Base-by-base conservation (phyloP, 1,140 invertebrate genomes). In the Caenorhabditis brenneri region DNA sequence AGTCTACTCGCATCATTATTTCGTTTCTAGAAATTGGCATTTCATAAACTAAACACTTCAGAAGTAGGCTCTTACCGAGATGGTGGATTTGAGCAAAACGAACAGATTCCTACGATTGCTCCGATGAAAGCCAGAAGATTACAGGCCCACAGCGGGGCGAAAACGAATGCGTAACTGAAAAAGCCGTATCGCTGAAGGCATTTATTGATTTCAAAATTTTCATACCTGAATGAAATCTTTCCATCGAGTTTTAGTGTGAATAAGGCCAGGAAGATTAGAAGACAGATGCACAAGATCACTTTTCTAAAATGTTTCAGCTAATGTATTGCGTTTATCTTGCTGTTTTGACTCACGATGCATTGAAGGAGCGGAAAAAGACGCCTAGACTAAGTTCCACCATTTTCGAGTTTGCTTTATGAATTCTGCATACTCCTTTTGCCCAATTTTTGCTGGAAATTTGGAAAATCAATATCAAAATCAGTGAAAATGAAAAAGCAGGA, bases 111-210 rank as follows among this genome's bases (percentile, higher is more conserved):
- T 48, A 97, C 93, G 79, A 94, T 93, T 53, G 96, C 95, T 84
- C 96, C 96, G 69, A 94, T 89, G 49, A 97, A 94, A 22, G 97
- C 96, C 89, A 97, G 93, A 83, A 94, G 92, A 91, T 98, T 98
- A 96, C 97, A 98, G 85, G 97, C 94, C 96, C 96, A 99, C 91
- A 99, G 94, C 65, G 96, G 96, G 39, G 94, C 93, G 91, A 98
- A 98, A 29, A 98, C 94, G 7, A 95, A 94, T 95, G 96, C 97
- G 91, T 95, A 98, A 83, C 95, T 97, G 95, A 96, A 97, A 90
- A 94, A 93, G 79, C 95, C 95, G 69, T 93, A 94, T 55, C 1
- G 7, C 27, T 12, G 3, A 16, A n/a, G 22, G 53, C n/a, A 49
- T 55, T 58, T 1, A 19, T 58, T 9, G 0, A 0, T 1, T 0